Conservation (phyloP, 2,888 invertebrate species). For the Amiota mariae region DNA sequence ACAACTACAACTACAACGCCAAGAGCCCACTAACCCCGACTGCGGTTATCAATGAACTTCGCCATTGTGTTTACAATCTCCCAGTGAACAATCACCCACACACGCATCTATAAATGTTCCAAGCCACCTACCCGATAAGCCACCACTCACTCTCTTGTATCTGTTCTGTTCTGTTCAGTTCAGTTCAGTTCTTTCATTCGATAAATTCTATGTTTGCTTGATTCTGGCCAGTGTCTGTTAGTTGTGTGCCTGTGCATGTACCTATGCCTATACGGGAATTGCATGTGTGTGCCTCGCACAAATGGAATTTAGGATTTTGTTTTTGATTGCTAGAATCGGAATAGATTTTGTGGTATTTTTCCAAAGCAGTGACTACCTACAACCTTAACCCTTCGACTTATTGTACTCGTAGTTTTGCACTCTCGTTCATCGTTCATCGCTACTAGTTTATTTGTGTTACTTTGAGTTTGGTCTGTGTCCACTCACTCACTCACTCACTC, state of each 20-base stretch:
- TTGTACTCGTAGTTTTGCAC: conserved; percentile 25
- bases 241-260: not conserved
- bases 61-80: conserved; percentile 26
- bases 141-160: no score
- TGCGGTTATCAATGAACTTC: not conserved
- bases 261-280: not conserved
- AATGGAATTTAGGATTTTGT: conserved; percentile 70
- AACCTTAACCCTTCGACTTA: not conserved
- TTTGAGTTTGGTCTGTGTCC: conserved; percentile 44
- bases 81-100: not conserved
- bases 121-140: no score
- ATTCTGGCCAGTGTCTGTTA: not conserved
- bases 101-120: no score
- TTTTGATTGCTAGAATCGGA: conserved; percentile 66
- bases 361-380: conserved; percentile 51
- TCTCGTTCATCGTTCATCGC: not conserved
- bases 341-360: conserved; percentile 69
- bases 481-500: not conserved
- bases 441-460: conserved; percentile 59
- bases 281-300: conserved; percentile 43
- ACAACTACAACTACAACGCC: conserved; percentile 17
- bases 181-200: not conserved
- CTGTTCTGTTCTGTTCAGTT: not conserved
- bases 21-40: not conserved
- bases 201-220: not conserved